Conservation (phyloP, 1,140 invertebrate species). For the Nixonia krombeini region DNA sequence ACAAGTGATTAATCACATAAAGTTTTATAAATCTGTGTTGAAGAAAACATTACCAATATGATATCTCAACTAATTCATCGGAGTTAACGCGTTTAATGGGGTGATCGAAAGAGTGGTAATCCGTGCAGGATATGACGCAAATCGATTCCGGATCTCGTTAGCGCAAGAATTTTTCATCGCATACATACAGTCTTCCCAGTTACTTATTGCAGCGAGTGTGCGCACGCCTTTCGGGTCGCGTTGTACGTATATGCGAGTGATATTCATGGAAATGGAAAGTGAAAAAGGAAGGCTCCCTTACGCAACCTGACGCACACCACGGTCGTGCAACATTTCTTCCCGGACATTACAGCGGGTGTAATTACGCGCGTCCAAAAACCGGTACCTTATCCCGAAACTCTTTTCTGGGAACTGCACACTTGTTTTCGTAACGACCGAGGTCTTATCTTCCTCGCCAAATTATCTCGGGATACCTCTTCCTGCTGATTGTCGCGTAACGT, state of each 20-base stretch:
- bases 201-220: constrained; percentile 51
- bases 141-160: constrained; percentile 4
- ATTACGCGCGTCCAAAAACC: constrained; percentile 27
- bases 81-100: too few species aligned
- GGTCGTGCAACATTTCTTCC: constrained; percentile 51
- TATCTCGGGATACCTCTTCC: too few species aligned
- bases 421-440: too few species aligned
- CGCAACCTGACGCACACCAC: constrained; percentile 42
- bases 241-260: too few species aligned
- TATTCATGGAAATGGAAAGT: constrained; percentile 66
- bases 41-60: too few species aligned
- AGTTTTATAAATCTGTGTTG: too few species aligned
- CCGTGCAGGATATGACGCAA: constrained; percentile 3
- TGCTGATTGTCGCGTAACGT: too few species aligned
- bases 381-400: constrained; percentile 1
- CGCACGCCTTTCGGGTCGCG: background rate
- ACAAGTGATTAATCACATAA: too few species aligned
- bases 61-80: too few species aligned
- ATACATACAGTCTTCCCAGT: constrained; percentile 18
- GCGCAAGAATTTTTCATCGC: constrained; percentile 34
- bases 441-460: too few species aligned
- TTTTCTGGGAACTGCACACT: constrained; percentile 11
- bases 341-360: too few species aligned
- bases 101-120: too few species aligned
- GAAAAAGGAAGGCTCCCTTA: constrained; percentile 55